Conservation (phyloP, 2,113 vertebrate genomes). For the mouse (Mus musculus) region DNA sequence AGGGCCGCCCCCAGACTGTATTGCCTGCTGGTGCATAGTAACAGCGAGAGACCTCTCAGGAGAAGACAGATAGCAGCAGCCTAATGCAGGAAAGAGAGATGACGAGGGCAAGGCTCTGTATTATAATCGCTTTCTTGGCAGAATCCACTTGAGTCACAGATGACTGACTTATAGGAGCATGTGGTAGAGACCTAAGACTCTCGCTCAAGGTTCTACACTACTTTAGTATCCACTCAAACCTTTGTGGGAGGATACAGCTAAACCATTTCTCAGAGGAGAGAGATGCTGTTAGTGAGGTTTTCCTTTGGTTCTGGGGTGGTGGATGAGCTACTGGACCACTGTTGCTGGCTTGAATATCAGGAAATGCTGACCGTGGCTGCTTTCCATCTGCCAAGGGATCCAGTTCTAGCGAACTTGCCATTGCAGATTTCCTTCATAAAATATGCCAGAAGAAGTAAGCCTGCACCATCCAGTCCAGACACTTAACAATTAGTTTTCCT, state of each 20-base stretch:
- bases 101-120: neutral
- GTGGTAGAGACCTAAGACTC: neutral
- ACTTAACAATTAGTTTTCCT: neutral
- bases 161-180: no score
- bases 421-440: neutral
- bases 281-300: neutral
- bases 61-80: neutral
- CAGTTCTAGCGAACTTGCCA: neutral
- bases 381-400: neutral
- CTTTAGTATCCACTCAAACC: neutral
- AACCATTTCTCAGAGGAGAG: neutral
- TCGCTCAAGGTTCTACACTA: neutral
- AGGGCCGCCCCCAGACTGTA: neutral
- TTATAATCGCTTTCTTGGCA: neutral
- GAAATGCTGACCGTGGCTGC: neutral
- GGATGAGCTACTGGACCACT: neutral
- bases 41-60: neutral
- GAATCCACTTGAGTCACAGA: neutral
- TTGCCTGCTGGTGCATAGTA: neutral
- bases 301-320: neutral
- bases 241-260: neutral
- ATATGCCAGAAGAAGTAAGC: neutral
- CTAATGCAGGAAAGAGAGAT: neutral
- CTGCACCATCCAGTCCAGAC: neutral
- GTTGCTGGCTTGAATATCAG: neutral